Conservation (phyloP, 2,888 invertebrate species). For the Stenolophus ochropezus region DNA sequence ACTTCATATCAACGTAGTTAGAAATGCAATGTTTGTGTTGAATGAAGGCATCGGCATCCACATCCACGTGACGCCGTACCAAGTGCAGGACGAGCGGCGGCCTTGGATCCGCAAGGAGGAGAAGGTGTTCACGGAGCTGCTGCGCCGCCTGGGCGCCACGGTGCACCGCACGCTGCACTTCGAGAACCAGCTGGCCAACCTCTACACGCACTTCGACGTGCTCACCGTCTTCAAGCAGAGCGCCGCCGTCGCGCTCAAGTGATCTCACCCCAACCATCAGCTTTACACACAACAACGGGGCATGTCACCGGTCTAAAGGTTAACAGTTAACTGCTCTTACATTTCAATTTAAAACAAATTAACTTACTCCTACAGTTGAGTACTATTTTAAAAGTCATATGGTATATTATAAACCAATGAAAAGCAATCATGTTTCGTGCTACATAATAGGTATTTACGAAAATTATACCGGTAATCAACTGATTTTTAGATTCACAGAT, state of each 20-base stretch:
- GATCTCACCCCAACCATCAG: too few relatives aligned
- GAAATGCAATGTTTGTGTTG: constrained; percentile 44
- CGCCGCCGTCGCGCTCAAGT: constrained; percentile 48
- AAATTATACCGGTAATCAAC: too few relatives aligned
- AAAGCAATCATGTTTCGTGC: too few relatives aligned
- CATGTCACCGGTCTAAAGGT: too few relatives aligned
- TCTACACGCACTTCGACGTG: constrained; percentile 87
- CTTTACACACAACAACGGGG: too few relatives aligned
- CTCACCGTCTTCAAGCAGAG: constrained; percentile 76
- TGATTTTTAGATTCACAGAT: too few relatives aligned
- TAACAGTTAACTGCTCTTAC: too few relatives aligned
- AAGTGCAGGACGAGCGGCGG: constrained; percentile 85
- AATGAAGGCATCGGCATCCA: constrained; percentile 80
- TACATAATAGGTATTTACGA: too few relatives aligned
- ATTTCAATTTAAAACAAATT: too few relatives aligned
- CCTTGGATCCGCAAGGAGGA: constrained; percentile 92
- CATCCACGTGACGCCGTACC: constrained; percentile 94
- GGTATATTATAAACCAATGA: too few relatives aligned
- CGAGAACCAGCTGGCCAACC: constrained; percentile 74
- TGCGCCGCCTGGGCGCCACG: constrained; percentile 81
- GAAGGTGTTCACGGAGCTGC: constrained; percentile 81
- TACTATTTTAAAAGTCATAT: too few relatives aligned
- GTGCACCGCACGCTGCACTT: constrained; percentile 81
- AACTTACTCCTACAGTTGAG: too few relatives aligned
- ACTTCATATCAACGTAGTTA: neutral